phyloP scores from a whole-genome alignment of 2,888 invertebrate species.

The Ormia ochracea region DNA sequence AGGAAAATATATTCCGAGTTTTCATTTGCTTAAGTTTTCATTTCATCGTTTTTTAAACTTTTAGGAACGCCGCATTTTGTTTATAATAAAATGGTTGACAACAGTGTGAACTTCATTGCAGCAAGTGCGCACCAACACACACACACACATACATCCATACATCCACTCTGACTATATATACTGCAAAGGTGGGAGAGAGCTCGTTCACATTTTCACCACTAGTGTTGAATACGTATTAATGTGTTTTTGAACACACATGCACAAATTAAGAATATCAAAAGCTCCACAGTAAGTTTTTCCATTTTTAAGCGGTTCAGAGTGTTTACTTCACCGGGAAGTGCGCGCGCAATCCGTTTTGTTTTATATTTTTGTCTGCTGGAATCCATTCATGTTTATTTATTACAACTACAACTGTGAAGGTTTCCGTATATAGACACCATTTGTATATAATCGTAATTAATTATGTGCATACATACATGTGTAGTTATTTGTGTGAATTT shows the following conservation, averaged over 20 bases:
- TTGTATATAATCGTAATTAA: no score
- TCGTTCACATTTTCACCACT: constrained; percentile 30
- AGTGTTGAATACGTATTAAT: constrained; percentile 31
- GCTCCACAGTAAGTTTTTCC: no score
- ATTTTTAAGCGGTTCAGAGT: no score
- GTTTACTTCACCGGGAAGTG: constrained; percentile 27
- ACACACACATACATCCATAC: no score
- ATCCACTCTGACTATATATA: no score
- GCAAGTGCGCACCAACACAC: constrained; percentile 13
- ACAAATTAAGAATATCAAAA: no score
- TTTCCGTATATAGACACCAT: not conserved
- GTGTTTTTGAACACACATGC: not conserved
- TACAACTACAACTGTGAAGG: constrained; percentile 55
- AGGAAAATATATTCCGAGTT: no score
- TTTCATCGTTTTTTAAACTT: not conserved
- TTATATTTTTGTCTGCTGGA: constrained; percentile 41
- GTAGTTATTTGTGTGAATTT: not conserved
- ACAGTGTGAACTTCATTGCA: not conserved
- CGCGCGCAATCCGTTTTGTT: constrained; percentile 40
- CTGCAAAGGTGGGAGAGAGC: not conserved
- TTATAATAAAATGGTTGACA: not conserved
- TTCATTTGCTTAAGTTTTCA: no score
- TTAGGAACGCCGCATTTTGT: no score
- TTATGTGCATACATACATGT: not conserved
- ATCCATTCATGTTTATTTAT: constrained; percentile 63